Base-by-base conservation (phyloP, 2,113 vertebrate species). In the Odocoileus hemionus region DNA sequence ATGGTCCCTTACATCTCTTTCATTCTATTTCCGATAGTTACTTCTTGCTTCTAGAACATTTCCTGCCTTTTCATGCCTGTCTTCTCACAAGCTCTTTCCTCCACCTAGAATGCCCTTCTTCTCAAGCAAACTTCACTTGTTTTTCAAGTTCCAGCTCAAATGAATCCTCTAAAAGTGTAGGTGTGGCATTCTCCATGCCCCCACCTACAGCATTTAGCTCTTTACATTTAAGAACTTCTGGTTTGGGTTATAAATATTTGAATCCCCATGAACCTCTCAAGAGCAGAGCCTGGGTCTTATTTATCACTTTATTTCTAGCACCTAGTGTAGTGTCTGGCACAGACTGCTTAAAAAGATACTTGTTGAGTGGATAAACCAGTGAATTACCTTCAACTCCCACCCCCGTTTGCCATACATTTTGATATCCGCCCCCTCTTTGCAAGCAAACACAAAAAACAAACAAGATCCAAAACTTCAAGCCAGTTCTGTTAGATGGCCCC, bases 281-380 rank as follows among this genome's bases (percentile, higher is more conserved):
- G 52, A 96, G 86, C 50, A 91, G 57, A 74, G 36, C 84, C n/a
- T 43, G 30, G 21, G 25, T 88, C 39, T 91, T 43, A 78, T 45
- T 92, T 95, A 45, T 89, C 26, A 61, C 25, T 92, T 89, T 92
- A 90, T 87, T 92, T 95, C 84, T 47, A 89, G 82, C 78, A 55
- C 25, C 57, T 87, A 36, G 45, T 47, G 86, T 6, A 26, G 39
- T 28, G 50, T 85, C 84, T 92, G 58, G 17, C 13, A 78, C 80
- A 82, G 58, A 85, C 13, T 25, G 3, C 70, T 43, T 25, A 50
- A 83, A 80, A 89, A 87, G 17, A 25, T 36, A 89, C 43, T 79
- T 1, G 3, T 47, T 33, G 47, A 78, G 79, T 47, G 78, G 50
- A 50, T 67, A 86, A 87, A 67, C 21, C 19, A 94, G 57, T 15